Evolutionary conservation across 2,113 vertebrate genomes (phyloP).

Genomic region (Acrocephalus kingi): DNA sequence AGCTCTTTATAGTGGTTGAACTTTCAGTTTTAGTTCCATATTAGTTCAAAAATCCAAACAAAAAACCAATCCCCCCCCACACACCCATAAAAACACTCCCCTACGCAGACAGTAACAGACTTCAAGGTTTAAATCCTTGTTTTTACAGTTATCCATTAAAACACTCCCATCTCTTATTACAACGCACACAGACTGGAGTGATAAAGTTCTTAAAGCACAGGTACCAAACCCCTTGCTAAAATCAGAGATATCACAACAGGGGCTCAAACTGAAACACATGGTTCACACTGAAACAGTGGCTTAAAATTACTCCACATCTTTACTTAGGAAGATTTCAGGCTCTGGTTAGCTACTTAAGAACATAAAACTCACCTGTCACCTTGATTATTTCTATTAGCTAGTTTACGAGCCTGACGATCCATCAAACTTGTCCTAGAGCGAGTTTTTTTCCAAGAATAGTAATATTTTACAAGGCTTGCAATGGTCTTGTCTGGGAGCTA

Average conservation of each 20-base stretch:
- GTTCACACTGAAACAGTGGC: neutral
- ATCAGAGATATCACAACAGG: neutral
- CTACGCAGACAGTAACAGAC: neutral
- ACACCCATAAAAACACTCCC: neutral
- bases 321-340: neutral
- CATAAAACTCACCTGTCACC: slow-evolving; percentile 84
- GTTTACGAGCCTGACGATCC: slow-evolving; percentile 95
- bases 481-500: slow-evolving; percentile 99
- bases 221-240: neutral
- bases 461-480: slow-evolving; percentile 98
- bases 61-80: no score
- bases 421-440: slow-evolving; percentile 97
- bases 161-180: neutral
- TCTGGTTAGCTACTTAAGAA: neutral
- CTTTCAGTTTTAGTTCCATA: neutral
- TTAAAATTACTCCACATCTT: neutral
- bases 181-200: neutral
- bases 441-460: slow-evolving; percentile 99
- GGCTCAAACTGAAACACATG: neutral
- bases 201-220: neutral
- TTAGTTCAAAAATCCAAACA: neutral
- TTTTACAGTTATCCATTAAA: neutral
- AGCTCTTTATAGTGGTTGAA: neutral
- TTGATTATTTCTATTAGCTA: slow-evolving; percentile 90
- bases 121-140: neutral